Evolutionary conservation across 2,888 invertebrate genomes (phyloP).

Genomic region (Athetis lepigone): DNA sequence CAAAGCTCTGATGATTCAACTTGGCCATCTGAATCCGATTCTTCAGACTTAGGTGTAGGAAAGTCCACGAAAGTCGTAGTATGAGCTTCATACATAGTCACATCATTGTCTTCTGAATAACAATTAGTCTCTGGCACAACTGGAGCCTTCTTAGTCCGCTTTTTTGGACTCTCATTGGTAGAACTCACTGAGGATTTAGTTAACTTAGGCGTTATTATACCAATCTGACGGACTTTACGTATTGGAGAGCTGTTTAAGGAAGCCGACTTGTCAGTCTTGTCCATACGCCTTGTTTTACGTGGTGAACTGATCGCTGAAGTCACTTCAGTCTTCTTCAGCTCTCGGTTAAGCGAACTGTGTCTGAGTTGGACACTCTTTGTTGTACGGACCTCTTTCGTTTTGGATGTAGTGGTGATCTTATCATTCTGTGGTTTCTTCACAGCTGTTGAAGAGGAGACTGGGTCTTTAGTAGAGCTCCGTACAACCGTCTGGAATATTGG

Average conservation of each 20-base stretch:
- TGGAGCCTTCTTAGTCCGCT: conserved; percentile 79
- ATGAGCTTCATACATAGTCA: conserved; percentile 88
- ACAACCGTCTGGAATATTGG: conserved; percentile 88
- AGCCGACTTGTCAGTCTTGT: conserved; percentile 86
- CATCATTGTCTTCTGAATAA: conserved; percentile 83
- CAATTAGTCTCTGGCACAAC: conserved; percentile 71
- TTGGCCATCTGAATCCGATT: conserved; percentile 84
- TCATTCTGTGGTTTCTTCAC: conserved; percentile 77
- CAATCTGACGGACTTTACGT: conserved; percentile 86
- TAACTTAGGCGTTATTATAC: conserved; percentile 77
- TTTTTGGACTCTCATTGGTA: conserved; percentile 83
- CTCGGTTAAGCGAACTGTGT: conserved; percentile 85
- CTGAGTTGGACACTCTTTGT: conserved; percentile 81
- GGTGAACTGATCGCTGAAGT: conserved; percentile 85
- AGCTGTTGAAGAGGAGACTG: conserved; percentile 78
- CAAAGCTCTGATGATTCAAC: conserved; percentile 85
- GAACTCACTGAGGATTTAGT: conserved; percentile 76
- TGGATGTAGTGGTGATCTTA: conserved; percentile 78
- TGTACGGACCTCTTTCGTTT: conserved; percentile 80
- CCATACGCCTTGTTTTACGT: conserved; percentile 85
- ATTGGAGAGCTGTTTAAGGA: conserved; percentile 87
- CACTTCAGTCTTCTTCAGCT: conserved; percentile 78
- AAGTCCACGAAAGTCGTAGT: conserved; percentile 85
- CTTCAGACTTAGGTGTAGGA: conserved; percentile 81
- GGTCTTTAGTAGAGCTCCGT: conserved; percentile 78